A percentile compares a stretch with the other conserved stretches of the same genome.
phyloP scores from a whole-genome alignment of 2,797 vertebrate species.

The Galago senegalensis region DNA sequence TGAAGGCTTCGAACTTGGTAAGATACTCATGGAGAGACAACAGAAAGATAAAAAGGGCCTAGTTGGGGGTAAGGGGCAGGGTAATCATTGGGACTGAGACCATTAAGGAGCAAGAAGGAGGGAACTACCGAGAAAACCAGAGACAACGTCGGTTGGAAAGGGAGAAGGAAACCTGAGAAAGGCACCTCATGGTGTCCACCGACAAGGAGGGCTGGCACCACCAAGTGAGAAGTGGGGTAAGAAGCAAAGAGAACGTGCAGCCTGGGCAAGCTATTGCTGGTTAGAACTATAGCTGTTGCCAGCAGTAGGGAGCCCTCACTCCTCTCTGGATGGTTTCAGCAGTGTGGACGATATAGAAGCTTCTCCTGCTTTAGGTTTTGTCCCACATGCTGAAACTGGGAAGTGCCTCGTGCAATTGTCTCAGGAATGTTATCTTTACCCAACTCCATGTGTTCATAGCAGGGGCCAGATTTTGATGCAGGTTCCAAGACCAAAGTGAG shows the following conservation, averaged over 20 bases:
- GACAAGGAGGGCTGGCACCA: neutral
- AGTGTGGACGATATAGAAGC: neutral
- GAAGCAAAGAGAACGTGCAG: neutral
- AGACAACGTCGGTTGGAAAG: neutral
- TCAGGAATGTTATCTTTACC: neutral
- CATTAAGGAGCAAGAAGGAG: neutral
- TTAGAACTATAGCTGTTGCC: neutral
- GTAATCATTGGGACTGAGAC: neutral
- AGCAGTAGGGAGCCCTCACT: accelerated
- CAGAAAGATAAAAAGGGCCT: neutral
- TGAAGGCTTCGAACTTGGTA: neutral
- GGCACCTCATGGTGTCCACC: neutral
- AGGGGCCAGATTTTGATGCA: neutral
- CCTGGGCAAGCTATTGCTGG: neutral
- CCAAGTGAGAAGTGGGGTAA: neutral
- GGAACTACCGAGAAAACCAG: neutral
- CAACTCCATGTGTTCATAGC: neutral
- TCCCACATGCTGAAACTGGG: neutral
- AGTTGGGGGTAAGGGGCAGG: neutral
- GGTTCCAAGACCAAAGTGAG: neutral
- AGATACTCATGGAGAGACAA: neutral
- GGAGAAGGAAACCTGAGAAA: neutral
- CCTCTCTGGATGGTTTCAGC: neutral
- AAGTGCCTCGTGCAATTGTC: neutral
- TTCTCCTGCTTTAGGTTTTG: neutral